A percentile compares a stretch with the other conserved stretches of the same genome.
Evolutionary conservation across 1,140 invertebrate genomes (phyloP).

Genomic region (Pachypsylla venusta): DNA sequence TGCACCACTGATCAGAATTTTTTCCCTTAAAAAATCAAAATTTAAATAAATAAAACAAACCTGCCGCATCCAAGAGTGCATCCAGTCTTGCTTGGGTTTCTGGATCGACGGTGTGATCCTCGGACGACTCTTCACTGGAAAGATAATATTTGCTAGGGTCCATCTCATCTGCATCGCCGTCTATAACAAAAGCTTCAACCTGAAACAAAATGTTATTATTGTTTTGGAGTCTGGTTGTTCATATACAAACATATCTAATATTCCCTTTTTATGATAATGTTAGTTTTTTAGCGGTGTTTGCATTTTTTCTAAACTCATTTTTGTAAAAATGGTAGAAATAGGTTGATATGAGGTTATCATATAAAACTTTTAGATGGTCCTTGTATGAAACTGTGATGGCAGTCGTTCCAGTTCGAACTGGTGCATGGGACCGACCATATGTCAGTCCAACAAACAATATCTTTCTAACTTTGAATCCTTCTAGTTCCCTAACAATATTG

Average conservation of each 20-base stretch:
- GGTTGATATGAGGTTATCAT: too few relatives aligned
- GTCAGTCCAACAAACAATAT: neutral
- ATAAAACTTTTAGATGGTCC: neutral
- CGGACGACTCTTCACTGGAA: constrained; percentile 61
- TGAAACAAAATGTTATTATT: constrained; percentile 32
- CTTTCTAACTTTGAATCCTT: too few relatives aligned
- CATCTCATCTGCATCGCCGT: constrained; percentile 47
- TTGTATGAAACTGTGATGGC: neutral
- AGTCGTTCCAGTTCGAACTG: too few relatives aligned
- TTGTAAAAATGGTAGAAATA: too few relatives aligned
- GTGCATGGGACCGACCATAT: neutral
- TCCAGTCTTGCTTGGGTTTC: constrained; percentile 77
- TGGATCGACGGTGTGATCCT: constrained; percentile 67
- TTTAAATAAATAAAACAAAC: constrained; percentile 38
- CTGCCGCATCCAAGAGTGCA: constrained; percentile 75
- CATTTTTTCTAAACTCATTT: neutral
- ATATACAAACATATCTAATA: too few relatives aligned
- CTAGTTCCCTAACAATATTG: too few relatives aligned
- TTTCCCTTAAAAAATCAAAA: too few relatives aligned
- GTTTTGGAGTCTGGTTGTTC: too few relatives aligned
- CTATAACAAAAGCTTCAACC: constrained; percentile 52
- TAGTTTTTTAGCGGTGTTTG: neutral
- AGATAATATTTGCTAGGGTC: constrained; percentile 37
- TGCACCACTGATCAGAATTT: too few relatives aligned
- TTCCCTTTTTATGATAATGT: neutral